These are phyloP conservation scores for Scortum barcoo DNA, from an alignment of 2,113 vertebrate species.

Conservation along the genomic window DNA sequence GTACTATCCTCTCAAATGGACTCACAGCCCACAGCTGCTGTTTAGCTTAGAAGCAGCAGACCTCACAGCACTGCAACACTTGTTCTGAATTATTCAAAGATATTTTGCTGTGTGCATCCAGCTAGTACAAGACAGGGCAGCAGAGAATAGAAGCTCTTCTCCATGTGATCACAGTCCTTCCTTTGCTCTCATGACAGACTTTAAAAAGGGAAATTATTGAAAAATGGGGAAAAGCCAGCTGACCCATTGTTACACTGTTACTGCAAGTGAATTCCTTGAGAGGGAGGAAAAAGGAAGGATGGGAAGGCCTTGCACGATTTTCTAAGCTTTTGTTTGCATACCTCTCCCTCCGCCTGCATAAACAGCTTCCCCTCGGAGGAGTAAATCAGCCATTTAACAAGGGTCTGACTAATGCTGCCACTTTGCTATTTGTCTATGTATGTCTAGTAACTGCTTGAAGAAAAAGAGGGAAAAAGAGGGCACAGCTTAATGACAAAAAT, in stretches of 20 bases:
- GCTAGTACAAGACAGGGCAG: neutral
- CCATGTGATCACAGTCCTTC: constrained; percentile 25
- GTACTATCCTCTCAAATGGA: too few relatives aligned
- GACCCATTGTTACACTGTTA: constrained; percentile 55
- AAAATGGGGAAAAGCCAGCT: constrained; percentile 7
- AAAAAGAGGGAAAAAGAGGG: neutral
- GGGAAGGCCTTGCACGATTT: constrained; percentile 65
- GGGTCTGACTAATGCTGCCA: constrained; percentile 22
- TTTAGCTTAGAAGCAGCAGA: neutral
- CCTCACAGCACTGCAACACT: neutral
- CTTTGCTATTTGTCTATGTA: constrained; percentile 5
- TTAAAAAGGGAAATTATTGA: constrained; percentile 18
- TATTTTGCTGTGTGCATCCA: neutral
- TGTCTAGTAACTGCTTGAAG: neutral
- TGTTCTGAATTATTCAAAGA: constrained; percentile 28
- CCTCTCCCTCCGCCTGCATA: constrained; percentile 60
- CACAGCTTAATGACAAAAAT: neutral
- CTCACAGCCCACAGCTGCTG: neutral
- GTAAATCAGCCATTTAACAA: constrained; percentile 64
- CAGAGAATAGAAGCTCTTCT: constrained; percentile 19
- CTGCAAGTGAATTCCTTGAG: constrained; percentile 60
- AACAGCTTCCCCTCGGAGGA: constrained; percentile 65
- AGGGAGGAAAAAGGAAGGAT: constrained; percentile 72
- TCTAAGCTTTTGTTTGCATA: constrained; percentile 77
- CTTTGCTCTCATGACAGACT: neutral